Evolutionary conservation across 2,797 vertebrate species (phyloP).

Genomic region (Anguilla pacifica): DNA sequence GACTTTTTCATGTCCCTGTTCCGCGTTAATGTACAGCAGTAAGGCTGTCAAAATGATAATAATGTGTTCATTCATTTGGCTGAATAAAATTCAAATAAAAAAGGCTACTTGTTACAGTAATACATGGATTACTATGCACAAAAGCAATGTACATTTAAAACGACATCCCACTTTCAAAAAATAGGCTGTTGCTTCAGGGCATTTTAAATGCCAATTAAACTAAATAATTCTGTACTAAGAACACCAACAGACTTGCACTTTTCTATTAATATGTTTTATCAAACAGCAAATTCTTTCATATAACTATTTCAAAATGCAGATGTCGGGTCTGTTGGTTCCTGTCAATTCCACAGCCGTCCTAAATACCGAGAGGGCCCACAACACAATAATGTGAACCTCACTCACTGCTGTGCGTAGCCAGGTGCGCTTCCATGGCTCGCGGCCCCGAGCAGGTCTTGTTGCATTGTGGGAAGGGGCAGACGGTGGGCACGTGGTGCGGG

Average conservation of each 20-base stretch:
- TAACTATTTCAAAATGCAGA: not conserved
- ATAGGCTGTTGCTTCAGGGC: not conserved
- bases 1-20: conserved; percentile 70
- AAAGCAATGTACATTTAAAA: not conserved
- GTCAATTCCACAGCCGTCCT: not conserved
- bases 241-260: not conserved
- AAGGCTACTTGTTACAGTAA: not conserved
- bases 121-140: not conserved
- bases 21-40: conserved; percentile 68
- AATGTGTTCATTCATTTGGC: not conserved
- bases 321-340: not conserved
- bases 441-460: conserved; percentile 95
- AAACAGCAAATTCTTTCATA: not conserved
- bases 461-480: conserved; percentile 95
- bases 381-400: conserved; percentile 13
- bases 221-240: not conserved
- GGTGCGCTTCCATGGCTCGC: conserved; percentile 92
- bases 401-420: conserved; percentile 88
- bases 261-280: not conserved
- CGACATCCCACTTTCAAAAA: not conserved
- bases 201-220: not conserved
- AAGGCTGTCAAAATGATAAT: conserved; percentile 56
- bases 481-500: conserved; percentile 83
- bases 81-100: not conserved
- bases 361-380: not conserved